A percentile compares a stretch with the other conserved stretches of the same genome.
phyloP scores from a whole-genome alignment of 2,888 invertebrate genomes.

The Phalera bucephala region DNA sequence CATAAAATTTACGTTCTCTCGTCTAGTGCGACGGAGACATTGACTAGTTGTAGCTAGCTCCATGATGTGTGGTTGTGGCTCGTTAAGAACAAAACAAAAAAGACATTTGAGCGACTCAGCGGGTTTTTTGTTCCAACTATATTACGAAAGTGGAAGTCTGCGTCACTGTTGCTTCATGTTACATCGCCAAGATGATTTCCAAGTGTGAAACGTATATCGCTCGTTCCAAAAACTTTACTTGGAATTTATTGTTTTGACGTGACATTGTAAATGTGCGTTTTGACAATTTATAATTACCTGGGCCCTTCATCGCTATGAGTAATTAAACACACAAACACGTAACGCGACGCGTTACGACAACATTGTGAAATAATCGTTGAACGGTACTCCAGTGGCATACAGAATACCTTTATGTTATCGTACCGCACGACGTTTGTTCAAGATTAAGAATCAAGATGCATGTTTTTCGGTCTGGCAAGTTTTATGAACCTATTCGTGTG shows the following conservation, averaged over 20 bases:
- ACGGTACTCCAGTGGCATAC: too few relatives aligned
- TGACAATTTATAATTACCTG: constrained; percentile 14
- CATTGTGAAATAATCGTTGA: too few relatives aligned
- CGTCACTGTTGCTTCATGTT: constrained; percentile 34
- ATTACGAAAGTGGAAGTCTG: constrained; percentile 49
- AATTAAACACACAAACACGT: too few relatives aligned
- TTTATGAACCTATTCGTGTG: too few relatives aligned
- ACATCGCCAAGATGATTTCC: constrained; percentile 24
- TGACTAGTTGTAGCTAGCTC: constrained; percentile 40
- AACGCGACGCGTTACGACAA: too few relatives aligned
- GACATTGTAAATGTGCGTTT: constrained; percentile 21
- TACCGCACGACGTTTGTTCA: too few relatives aligned
- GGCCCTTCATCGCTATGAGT: constrained; percentile 5
- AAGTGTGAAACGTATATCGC: constrained; percentile 4
- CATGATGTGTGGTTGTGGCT: constrained; percentile 41
- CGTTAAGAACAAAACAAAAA: constrained; percentile 43
- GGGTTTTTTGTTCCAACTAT: constrained; percentile 46
- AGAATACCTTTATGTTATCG: too few relatives aligned
- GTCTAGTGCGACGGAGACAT: constrained; percentile 34
- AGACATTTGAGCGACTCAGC: constrained; percentile 29
- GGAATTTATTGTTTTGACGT: constrained; percentile 21
- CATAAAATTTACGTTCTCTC: constrained; percentile 27
- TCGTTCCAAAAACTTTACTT: constrained; percentile 28
- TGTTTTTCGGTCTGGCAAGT: too few relatives aligned
- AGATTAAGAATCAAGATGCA: constrained; percentile 8